These are phyloP conservation scores for Dolichallabes microphthalmus DNA, from an alignment of 2,113 vertebrate species.

Conservation along the genomic window DNA sequence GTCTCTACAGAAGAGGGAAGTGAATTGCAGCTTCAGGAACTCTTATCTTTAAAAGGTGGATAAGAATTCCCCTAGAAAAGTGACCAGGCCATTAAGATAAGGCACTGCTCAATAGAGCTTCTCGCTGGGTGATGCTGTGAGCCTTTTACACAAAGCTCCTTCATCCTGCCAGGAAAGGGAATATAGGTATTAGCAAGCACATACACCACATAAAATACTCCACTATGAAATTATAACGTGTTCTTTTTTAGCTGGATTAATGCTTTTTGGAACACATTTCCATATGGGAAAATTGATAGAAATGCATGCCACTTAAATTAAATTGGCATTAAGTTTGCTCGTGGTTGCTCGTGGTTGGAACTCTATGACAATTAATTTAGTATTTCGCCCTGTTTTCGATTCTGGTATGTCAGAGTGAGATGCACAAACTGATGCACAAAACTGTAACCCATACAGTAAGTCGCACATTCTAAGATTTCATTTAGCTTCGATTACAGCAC, in stretches of 20 bases:
- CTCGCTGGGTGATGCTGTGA: neutral
- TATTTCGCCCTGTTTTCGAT: neutral
- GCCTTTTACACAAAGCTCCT: neutral
- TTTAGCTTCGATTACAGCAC: too few relatives aligned
- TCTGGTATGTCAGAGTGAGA: neutral
- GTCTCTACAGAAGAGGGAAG: neutral
- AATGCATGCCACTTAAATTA: neutral
- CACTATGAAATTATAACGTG: neutral
- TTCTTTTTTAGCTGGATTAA: neutral
- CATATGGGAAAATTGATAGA: neutral
- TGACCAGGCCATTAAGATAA: constrained; percentile 43
- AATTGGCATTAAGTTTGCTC: neutral
- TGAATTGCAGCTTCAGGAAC: constrained; percentile 34
- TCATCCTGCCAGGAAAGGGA: neutral
- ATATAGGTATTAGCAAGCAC: neutral
- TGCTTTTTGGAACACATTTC: neutral
- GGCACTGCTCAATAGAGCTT: constrained; percentile 21
- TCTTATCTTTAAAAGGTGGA: constrained; percentile 21
- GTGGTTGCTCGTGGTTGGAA: neutral
- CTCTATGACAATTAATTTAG: neutral
- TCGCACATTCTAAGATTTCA: too few relatives aligned
- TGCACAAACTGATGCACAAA: too few relatives aligned
- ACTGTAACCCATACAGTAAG: too few relatives aligned
- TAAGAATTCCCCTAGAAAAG: constrained; percentile 27
- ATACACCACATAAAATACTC: neutral